Evolutionary conservation across 2,888 invertebrate species (phyloP).

Genomic region (Pyrocoelia pectoralis): DNA sequence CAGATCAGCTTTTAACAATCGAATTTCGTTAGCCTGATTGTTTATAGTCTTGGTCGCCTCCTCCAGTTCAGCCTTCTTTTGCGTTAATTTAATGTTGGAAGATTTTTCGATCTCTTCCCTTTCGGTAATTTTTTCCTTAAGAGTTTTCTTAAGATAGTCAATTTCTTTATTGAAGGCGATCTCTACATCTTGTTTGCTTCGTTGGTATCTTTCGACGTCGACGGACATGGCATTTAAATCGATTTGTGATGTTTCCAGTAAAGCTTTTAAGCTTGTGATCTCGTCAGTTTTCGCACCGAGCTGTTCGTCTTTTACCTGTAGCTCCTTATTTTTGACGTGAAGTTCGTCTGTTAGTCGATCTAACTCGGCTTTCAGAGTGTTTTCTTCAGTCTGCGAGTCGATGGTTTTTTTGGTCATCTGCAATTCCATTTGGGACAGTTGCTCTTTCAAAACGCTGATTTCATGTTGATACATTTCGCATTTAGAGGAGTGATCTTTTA

Average conservation of each 20-base stretch:
- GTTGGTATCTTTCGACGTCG: slow-evolving; percentile 55
- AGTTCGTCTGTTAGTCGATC: slow-evolving; percentile 30
- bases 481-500: slow-evolving; percentile 3
- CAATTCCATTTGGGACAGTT: neutral
- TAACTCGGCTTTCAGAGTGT: neutral
- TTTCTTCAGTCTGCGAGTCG: neutral
- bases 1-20: slow-evolving; percentile 44
- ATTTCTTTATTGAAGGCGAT: slow-evolving; percentile 52
- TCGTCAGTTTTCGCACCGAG: slow-evolving; percentile 52
- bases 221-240: slow-evolving; percentile 49
- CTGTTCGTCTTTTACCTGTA: slow-evolving; percentile 62
- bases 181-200: slow-evolving; percentile 52
- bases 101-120: slow-evolving; percentile 56
- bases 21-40: slow-evolving; percentile 40
- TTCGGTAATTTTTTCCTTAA: slow-evolving; percentile 54
- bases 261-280: slow-evolving; percentile 52
- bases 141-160: slow-evolving; percentile 51
- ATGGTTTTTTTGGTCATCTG: neutral
- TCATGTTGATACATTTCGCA: slow-evolving; percentile 24
- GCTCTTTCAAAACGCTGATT: slow-evolving; percentile 24
- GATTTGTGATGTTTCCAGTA: slow-evolving; percentile 53
- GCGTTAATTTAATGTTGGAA: slow-evolving; percentile 45
- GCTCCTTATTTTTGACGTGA: slow-evolving; percentile 51
- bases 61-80: slow-evolving; percentile 50
- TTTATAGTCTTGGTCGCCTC: slow-evolving; percentile 42